Base-by-base conservation (phyloP, 2,888 invertebrate species). In the Ceraclea dissimilis region DNA sequence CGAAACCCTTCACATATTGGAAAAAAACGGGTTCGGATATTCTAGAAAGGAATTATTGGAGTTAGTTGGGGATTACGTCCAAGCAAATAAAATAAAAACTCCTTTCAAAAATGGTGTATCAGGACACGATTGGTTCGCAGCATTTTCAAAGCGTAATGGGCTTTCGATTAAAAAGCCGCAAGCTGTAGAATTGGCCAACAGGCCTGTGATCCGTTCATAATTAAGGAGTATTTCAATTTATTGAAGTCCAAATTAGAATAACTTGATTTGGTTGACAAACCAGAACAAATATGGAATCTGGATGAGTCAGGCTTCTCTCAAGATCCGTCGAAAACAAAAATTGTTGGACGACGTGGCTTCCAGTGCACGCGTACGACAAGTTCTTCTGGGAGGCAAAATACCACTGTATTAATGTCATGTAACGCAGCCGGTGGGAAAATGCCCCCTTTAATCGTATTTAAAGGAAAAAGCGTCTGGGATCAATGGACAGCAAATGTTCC, bases 81-180 rank as follows among this genome's bases (percentile, higher is more conserved):
- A 48, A 20, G 43, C 53, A 44, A 67, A 67, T 53, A 52, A 61
- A 10, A 53, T 67, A 5, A 54, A 60, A 61, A 66, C 63, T 31
- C 64, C 65, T 2, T 68, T 68, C 57, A 67, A 64, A 60, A 62
- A 66, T 60, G 64, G 64, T 2, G 58, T 60, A 2, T 67, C 66
- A 20, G 66, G 67, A 1, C 57, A 65, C 48, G 66, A 67, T 48
- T 67, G 66, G 66, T 67, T 67, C 52, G n/a, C 63, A 1, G 51
- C 47, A 2, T 68, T 67, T 60, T 64, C 63, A 56, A 66, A 65
- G 49, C 54, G 66, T 17, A 63, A 68, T 52, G 59, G 62, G 51
- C 47, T 70, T n/a, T 66, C 67, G 17, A 52, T 69, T 16, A 70
- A 70, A 65, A 65, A 61, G 57, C 68, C 68, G 5, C 66, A 70